phyloP scores from a whole-genome alignment of 2,888 invertebrate genomes.

The Ashinkailepas kermadecensis region DNA sequence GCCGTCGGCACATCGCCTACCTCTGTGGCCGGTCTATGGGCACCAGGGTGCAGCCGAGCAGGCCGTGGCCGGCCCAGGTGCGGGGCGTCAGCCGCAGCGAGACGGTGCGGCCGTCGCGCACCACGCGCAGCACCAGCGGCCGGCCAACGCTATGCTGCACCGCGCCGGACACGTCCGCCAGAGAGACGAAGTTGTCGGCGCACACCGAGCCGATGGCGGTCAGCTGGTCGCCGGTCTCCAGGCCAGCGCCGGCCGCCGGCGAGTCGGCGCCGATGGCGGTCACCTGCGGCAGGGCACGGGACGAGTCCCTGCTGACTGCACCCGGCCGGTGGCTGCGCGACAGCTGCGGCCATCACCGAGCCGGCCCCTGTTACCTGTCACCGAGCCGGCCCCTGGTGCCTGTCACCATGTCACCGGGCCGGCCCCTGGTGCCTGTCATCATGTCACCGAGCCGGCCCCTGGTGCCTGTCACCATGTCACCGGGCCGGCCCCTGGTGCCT shows the following conservation, averaged over 20 bases:
- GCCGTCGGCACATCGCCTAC: too few relatives aligned
- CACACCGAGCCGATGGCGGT: constrained; percentile 71
- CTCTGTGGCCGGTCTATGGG: constrained; percentile 35
- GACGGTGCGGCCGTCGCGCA: constrained; percentile 47
- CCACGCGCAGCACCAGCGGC: constrained; percentile 38
- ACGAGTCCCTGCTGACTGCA: too few relatives aligned
- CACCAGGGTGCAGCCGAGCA: too few relatives aligned
- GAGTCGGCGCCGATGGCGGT: background rate
- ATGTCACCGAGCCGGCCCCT: too few relatives aligned
- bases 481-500: too few relatives aligned
- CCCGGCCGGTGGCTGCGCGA: too few relatives aligned
- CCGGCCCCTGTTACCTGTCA: too few relatives aligned
- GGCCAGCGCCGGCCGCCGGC: constrained; percentile 47
- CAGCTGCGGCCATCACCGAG: too few relatives aligned
- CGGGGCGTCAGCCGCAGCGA: constrained; percentile 59
- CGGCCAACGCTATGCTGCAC: constrained; percentile 51
- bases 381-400: too few relatives aligned
- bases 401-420: too few relatives aligned
- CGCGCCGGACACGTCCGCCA: constrained; percentile 57
- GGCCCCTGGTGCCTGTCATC: too few relatives aligned
- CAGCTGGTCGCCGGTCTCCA: constrained; percentile 61
- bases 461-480: too few relatives aligned
- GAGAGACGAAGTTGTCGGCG: constrained; percentile 56
- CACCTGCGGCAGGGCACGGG: background rate
- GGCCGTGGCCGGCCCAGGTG: constrained; percentile 57